A percentile compares a stretch with the other conserved stretches of the same genome.
Evolutionary conservation across 2,113 vertebrate species (phyloP).

Genomic region (Rhea pennata): DNA sequence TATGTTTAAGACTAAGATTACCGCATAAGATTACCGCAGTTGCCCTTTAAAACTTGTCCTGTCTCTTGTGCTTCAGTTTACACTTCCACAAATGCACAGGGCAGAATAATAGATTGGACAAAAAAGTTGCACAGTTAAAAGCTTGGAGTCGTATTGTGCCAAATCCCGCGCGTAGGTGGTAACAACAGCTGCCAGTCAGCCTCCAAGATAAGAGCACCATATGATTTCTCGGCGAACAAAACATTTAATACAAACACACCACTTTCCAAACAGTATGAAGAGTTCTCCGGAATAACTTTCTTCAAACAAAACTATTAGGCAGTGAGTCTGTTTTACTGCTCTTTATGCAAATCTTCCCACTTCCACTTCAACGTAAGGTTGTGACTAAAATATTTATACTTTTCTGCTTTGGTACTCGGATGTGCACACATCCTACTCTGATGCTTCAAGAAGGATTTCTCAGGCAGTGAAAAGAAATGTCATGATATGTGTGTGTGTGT

Average conservation of each 20-base stretch:
- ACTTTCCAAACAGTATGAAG: conserved; percentile 11
- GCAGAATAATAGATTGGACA: not conserved
- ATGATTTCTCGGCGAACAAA: conserved; percentile 44
- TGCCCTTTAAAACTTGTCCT: not conserved
- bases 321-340: conserved; percentile 36
- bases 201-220: not conserved
- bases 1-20: not conserved
- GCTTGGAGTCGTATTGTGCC: not conserved
- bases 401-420: conserved; percentile 23
- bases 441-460: not conserved
- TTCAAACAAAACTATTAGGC: conserved; percentile 34
- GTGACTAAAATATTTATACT: conserved; percentile 66
- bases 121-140: not conserved
- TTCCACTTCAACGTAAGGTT: conserved; percentile 23
- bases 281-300: conserved; percentile 28
- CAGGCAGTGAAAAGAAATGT: not conserved
- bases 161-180: not conserved
- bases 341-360: conserved; percentile 38
- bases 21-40: not conserved
- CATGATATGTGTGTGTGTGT: not conserved
- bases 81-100: not conserved
- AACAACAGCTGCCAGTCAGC: conserved; percentile 40
- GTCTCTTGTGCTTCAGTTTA: not conserved
- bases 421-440: not conserved
- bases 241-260: conserved; percentile 48